Base-by-base conservation (phyloP, 2,113 vertebrate species). In the Paedocypris sp. region DNA sequence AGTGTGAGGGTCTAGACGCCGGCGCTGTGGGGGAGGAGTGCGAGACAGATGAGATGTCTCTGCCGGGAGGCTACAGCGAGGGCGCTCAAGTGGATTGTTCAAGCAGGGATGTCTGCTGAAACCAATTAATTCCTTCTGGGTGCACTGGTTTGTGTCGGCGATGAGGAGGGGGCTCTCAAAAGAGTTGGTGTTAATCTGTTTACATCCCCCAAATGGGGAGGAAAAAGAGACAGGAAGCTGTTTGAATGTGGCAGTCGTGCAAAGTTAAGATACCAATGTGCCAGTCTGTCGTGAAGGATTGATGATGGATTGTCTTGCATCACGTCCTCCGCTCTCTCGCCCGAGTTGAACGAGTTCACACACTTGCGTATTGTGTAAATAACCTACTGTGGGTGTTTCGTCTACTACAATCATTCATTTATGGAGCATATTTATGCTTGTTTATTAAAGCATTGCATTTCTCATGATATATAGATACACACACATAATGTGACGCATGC, bases 91-190 rank as follows among this genome's bases (percentile, higher is more conserved):
- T 62, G 38, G 36, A 41, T 32, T 57, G 5, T 28, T 60, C 18
- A 54, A n/a, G 45, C 52, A 41, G 58, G 51, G 69, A 73, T 73
- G 73, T 73, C 72, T 79, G 74, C 79, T 78, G 31, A 81, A 83
- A 84, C 76, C 79, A 84, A 82, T 82, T 83, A 78, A 85, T 83
- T 85, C 79, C 72, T 79, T 71, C 75, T 83, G 75, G 76, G 80
- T 78, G 79, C 78, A 66, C 80, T 83, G 76, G 76, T 82, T 80
- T 79, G 73, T 82, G 71, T 77, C 5, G 50, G 73, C 75, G 76
- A 71, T 70, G 69, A 74, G 74, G 79, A 25, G 56, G 76, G 57
- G 23, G 46, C 62, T 46, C 68, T 57, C 19, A 33, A 50, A 62
- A 74, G 73, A 70, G 79, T 82, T 81, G 79, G 75, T 70, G 69